Percentiles rank a stretch among this genome's conserved stretches.
These are phyloP conservation scores for Phenganax stokvisi DNA, from an alignment of 92 coral and sea anemone genomes.

Conservation along the genomic window DNA sequence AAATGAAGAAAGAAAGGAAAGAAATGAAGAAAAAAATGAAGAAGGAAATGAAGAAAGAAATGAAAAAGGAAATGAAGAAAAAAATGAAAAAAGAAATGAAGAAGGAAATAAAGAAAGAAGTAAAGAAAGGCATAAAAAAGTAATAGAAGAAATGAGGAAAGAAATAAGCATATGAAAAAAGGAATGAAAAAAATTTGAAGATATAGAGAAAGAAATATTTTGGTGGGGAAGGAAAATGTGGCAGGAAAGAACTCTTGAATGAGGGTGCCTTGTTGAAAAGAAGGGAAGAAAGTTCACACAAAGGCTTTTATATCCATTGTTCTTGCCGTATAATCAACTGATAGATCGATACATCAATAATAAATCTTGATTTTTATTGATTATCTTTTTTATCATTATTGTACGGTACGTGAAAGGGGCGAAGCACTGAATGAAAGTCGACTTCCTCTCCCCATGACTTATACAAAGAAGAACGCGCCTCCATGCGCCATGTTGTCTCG, in stretches of 20 bases:
- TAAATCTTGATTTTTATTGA: background rate
- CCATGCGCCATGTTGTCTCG: constrained; percentile 23
- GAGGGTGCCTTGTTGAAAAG: no score
- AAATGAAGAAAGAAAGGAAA: background rate
- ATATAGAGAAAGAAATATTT: background rate
- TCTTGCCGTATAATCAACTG: background rate
- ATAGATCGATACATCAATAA: background rate
- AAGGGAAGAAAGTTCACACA: no score
- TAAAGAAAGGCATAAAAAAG: background rate
- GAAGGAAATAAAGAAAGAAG: background rate
- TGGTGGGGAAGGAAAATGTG: background rate
- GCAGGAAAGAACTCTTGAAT: background rate
- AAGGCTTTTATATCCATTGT: background rate
- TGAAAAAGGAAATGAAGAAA: background rate
- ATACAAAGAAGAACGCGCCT: background rate
- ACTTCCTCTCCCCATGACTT: background rate
- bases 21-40: background rate
- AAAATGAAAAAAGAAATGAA: background rate
- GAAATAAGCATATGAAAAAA: background rate
- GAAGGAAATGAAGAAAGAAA: background rate
- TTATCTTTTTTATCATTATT: no score
- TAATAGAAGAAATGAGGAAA: background rate
- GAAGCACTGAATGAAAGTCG: background rate
- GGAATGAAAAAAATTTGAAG: background rate
- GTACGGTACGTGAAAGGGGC: background rate